Conservation (phyloP, 1,140 invertebrate genomes). For the Dendrolimus kikuchii region DNA sequence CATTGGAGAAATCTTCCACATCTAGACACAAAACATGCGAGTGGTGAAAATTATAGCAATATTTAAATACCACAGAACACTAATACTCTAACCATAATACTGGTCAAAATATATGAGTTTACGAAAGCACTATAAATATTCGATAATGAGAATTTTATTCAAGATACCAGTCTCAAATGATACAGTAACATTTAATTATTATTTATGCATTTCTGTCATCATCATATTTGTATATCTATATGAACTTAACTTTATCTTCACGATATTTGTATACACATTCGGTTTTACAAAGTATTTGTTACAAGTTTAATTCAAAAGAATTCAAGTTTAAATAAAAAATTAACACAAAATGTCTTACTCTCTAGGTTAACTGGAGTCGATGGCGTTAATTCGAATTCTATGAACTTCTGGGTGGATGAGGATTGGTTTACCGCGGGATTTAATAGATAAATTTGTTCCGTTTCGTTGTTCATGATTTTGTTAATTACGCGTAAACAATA, state of each 20-base stretch:
- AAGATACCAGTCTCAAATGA: too few relatives aligned
- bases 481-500: too few relatives aligned
- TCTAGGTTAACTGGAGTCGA: conserved; percentile 19
- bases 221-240: too few relatives aligned
- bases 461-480: conserved; percentile 5
- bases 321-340: conserved; percentile 3
- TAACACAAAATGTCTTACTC: conserved; percentile 15
- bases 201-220: too few relatives aligned
- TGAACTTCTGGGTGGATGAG: conserved; percentile 1
- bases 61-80: background rate
- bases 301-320: background rate
- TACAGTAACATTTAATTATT: too few relatives aligned
- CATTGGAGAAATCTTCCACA: conserved; percentile 34
- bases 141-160: too few relatives aligned
- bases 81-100: too few relatives aligned
- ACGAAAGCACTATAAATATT: too few relatives aligned
- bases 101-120: too few relatives aligned
- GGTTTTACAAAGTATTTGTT: background rate
- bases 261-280: too few relatives aligned
- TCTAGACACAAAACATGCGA: conserved; percentile 21
- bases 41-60: background rate
- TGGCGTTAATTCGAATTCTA: background rate
- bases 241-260: too few relatives aligned
- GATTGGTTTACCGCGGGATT: conserved; percentile 12
- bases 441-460: conserved; percentile 26